A percentile compares a stretch with the other conserved stretches of the same genome.
These are phyloP conservation scores for Numenius arquata DNA, from an alignment of 2,113 vertebrate species.

Conservation along the genomic window DNA sequence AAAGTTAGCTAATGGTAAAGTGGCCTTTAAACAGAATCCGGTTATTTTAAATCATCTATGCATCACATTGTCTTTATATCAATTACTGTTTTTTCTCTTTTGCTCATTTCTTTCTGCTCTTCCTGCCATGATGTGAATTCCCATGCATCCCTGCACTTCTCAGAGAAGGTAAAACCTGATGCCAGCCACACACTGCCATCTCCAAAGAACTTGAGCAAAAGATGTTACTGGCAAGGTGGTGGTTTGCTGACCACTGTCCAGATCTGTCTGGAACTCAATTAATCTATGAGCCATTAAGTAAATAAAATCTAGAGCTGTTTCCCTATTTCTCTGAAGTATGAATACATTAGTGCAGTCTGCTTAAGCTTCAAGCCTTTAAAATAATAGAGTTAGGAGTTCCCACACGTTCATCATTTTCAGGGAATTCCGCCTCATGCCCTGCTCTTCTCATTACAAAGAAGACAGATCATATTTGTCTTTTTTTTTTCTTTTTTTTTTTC, in stretches of 20 bases:
- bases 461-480: not conserved
- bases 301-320: slow-evolving; percentile 64
- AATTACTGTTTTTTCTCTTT: not conserved
- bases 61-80: not conserved
- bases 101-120: not conserved
- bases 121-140: not conserved
- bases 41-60: not conserved
- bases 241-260: slow-evolving; percentile 23
- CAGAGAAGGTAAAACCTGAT: not conserved
- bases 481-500: not conserved
- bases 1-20: not conserved
- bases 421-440: not conserved
- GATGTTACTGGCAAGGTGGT: not conserved
- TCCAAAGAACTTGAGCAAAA: not conserved
- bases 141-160: not conserved
- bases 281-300: slow-evolving; percentile 66
- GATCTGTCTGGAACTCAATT: slow-evolving; percentile 42
- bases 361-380: slow-evolving; percentile 49
- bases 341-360: slow-evolving; percentile 48
- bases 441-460: slow-evolving; percentile 1
- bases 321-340: slow-evolving; percentile 53
- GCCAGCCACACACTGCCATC: not conserved
- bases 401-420: slow-evolving; percentile 4
- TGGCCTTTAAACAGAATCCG: not conserved
- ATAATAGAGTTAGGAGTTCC: slow-evolving; percentile 43